These are phyloP conservation scores for Leptopilina myrica DNA, from an alignment of 2,888 invertebrate genomes.

Conservation along the genomic window DNA sequence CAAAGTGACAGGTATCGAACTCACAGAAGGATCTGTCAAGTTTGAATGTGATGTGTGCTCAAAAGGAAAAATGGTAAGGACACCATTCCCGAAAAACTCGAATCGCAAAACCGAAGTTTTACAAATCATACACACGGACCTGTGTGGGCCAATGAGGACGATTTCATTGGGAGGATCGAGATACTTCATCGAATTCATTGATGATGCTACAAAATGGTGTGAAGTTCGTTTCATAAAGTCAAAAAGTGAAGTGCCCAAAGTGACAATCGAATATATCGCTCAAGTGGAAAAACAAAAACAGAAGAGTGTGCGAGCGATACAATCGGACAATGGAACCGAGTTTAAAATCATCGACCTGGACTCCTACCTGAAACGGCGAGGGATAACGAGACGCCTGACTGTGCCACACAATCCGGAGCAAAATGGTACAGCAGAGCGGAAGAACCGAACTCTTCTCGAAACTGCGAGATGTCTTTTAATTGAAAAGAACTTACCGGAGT, in stretches of 20 bases:
- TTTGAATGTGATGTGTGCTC: slow-evolving; percentile 47
- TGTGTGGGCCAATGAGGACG: slow-evolving; percentile 54
- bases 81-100: slow-evolving; percentile 41
- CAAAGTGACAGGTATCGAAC: slow-evolving; percentile 38
- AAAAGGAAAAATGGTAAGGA: slow-evolving; percentile 44
- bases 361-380: slow-evolving; percentile 24
- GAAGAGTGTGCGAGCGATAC: slow-evolving; percentile 30
- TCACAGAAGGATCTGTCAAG: slow-evolving; percentile 12
- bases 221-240: slow-evolving; percentile 52
- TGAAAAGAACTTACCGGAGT: slow-evolving; percentile 24
- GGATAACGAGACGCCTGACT: slow-evolving; percentile 38
- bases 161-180: slow-evolving; percentile 52
- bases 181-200: slow-evolving; percentile 61
- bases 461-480: slow-evolving; percentile 32
- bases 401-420: slow-evolving; percentile 36
- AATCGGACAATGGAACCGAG: slow-evolving; percentile 41
- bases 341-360: slow-evolving; percentile 31
- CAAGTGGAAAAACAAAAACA: slow-evolving; percentile 51
- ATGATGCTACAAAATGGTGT: slow-evolving; percentile 59
- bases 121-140: slow-evolving; percentile 57
- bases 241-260: slow-evolving; percentile 51
- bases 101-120: slow-evolving; percentile 35
- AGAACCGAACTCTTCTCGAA: slow-evolving; percentile 32
- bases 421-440: slow-evolving; percentile 38
- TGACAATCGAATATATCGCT: slow-evolving; percentile 47